Evolutionary conservation across 2,797 vertebrate genomes (phyloP).

Genomic region (Sardinella longiceps): DNA sequence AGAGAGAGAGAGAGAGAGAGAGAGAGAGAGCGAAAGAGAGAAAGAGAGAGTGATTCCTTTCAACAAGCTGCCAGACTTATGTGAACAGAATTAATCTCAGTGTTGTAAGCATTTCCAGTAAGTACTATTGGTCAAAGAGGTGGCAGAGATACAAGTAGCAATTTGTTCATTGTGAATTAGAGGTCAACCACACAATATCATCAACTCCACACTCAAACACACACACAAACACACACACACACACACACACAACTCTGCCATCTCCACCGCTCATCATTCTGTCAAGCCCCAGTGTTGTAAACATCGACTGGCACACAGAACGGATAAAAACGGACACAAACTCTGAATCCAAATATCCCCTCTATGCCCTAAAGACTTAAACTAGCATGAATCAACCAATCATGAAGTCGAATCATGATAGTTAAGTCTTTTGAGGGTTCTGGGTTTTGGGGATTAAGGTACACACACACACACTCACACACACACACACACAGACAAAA

Average conservation of each 20-base stretch:
- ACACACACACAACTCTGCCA: too few species aligned
- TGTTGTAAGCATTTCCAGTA: neutral
- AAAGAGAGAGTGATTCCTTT: neutral
- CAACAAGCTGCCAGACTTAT: neutral
- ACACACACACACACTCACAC: too few species aligned
- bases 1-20: neutral
- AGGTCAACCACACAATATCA: neutral
- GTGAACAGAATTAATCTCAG: neutral
- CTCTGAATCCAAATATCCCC: neutral
- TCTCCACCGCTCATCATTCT: neutral
- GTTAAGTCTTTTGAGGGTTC: too few species aligned
- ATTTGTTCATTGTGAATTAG: neutral
- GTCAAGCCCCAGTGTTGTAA: slow-evolving; percentile 36
- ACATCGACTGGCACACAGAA: slow-evolving; percentile 24
- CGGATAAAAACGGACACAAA: neutral
- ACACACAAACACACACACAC: neutral
- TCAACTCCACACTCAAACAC: neutral
- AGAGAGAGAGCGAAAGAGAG: neutral
- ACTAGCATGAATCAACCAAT: too few species aligned
- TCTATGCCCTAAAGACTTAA: too few species aligned
- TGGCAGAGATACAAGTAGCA: neutral
- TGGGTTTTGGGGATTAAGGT: too few species aligned
- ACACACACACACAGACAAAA: neutral
- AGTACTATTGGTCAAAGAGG: neutral
- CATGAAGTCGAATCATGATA: neutral